Evolutionary conservation across 2,797 vertebrate species (phyloP), one percentile per base, ranked within the genome.

Genomic region (Calcarius lapponicus): DNA sequence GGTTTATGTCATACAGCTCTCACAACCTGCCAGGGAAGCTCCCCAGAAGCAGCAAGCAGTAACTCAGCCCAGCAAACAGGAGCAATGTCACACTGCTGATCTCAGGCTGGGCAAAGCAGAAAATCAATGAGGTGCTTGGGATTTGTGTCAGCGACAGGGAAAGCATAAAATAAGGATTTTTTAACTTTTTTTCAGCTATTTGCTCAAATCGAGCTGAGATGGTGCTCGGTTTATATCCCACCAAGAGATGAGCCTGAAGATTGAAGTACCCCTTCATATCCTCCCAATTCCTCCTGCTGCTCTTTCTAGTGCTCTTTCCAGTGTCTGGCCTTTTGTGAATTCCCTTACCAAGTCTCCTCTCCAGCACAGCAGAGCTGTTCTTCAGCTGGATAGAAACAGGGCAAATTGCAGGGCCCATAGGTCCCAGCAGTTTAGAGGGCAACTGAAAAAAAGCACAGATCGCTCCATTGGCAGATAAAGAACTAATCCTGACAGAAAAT

Each of bases 61-160:
- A 91, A 93, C 53, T 96, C 90, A 96, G 86, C 78, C 74, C 65
- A 86, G 83, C 74, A 89, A 89, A 78, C 2, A 89, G 38, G 8
- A 96, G 86, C 80, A 74, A 79, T 76, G 87, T 91, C 81, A 62
- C 26, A 40, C 24, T 67, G 83, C 92, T 94, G 83, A 61, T 86
- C 40, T 91, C 45, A 43, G 92, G 76, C 32, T n/a, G 29, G 84
- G 81, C 73, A 86, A 65, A 95, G 71, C 90, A 95, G 86, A 94
- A 96, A 95, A 96, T 95, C 92, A 80, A 75, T 95, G 92, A 86
- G 66, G 56, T 36, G n/a, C 29, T 87, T 67, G 73, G 76, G 93
- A 88, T 93, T 90, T 92, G 95, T 94, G 93, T 86, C 88, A 58
- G 36, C 4, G 14, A 17, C 80, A 62, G 60, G 73, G 75, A 90